Conservation (phyloP, 2,113 vertebrate species). For the Fukomys damarensis region DNA sequence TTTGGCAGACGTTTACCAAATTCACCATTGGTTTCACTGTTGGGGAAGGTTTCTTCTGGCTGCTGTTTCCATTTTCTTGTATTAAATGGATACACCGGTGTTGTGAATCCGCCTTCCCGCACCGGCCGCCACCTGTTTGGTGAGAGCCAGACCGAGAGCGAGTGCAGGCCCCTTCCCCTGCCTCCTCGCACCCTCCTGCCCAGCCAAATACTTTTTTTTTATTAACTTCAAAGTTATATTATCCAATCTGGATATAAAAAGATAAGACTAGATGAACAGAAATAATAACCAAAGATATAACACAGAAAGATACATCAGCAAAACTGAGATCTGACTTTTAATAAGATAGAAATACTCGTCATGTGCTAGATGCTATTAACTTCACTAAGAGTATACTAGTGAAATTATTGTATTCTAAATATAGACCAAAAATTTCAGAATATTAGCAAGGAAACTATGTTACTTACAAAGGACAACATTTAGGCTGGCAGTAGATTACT, state of each 20-base stretch:
- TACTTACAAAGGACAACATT: not conserved
- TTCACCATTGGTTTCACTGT: no score
- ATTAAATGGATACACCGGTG: no score
- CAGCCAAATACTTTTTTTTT: no score
- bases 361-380: not conserved
- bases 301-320: not conserved
- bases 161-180: no score
- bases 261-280: not conserved
- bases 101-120: no score
- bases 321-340: not conserved
- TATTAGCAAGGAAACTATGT: not conserved
- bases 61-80: no score
- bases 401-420: slow-evolving; percentile 32
- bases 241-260: not conserved
- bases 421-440: slow-evolving; percentile 2
- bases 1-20: no score
- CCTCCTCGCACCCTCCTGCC: no score
- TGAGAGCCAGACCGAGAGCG: no score
- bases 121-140: no score
- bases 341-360: not conserved
- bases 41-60: no score
- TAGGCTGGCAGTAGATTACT: not conserved
- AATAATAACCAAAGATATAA: not conserved
- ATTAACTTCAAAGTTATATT: not conserved
- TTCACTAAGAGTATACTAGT: not conserved